These are phyloP conservation scores for Nycticebus coucang DNA, from an alignment of 2,113 vertebrate species.

Conservation along the genomic window DNA sequence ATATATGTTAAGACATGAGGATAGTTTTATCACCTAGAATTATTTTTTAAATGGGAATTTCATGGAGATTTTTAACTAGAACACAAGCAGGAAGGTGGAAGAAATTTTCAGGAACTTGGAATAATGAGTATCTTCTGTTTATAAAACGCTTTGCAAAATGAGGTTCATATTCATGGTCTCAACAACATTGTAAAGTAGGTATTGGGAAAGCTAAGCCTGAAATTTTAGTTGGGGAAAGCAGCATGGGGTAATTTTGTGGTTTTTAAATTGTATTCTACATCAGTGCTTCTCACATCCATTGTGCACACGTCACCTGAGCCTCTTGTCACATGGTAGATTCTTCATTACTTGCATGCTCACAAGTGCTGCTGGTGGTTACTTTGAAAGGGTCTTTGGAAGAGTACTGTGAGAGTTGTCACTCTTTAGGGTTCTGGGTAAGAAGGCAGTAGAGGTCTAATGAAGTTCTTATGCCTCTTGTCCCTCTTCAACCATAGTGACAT, in stretches of 20 bases:
- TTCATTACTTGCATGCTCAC: not conserved
- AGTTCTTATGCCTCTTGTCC: not conserved
- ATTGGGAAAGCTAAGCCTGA: not conserved
- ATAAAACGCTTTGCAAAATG: not conserved
- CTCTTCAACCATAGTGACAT: not conserved
- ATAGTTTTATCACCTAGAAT: not conserved
- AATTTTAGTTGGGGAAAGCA: not conserved
- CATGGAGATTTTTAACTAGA: not conserved
- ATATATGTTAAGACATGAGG: not conserved
- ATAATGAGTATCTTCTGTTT: not conserved
- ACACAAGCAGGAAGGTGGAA: not conserved
- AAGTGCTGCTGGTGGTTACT: not conserved
- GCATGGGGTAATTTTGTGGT: not conserved
- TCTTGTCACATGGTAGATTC: not conserved
- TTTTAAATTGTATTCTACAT: slow-evolving; percentile 11
- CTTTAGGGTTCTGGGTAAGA: not conserved
- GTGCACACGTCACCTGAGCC: not conserved
- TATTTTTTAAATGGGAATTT: not conserved
- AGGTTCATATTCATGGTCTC: not conserved
- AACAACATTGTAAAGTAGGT: not conserved
- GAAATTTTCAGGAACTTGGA: not conserved
- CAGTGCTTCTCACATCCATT: not conserved
- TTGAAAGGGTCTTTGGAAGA: not conserved
- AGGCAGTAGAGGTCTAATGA: not conserved
- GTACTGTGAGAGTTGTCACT: not conserved